Conservation (phyloP, 2,888 invertebrate genomes). For the Apamea epomidion region DNA sequence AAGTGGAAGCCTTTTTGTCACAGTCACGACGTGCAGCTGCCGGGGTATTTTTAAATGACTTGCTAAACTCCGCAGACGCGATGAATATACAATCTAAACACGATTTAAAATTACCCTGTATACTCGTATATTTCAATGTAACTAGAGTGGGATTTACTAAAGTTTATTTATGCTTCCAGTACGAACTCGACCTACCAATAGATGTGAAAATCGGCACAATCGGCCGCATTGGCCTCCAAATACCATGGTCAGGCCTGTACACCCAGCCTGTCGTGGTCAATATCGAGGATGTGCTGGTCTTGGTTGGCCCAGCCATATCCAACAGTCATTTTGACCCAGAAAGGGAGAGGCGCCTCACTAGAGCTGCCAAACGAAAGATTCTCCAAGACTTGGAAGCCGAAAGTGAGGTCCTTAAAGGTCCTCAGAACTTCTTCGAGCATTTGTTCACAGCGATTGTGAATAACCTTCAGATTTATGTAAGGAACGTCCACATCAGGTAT, state of each 20-base stretch:
- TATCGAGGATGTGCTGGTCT: slow-evolving; percentile 94
- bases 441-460: slow-evolving; percentile 94
- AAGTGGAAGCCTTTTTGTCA: neutral
- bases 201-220: slow-evolving; percentile 95
- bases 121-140: neutral
- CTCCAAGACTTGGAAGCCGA: slow-evolving; percentile 92
- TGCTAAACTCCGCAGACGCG: no score
- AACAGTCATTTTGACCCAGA: slow-evolving; percentile 93
- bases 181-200: slow-evolving; percentile 94
- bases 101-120: no score
- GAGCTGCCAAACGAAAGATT: slow-evolving; percentile 93
- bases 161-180: slow-evolving; percentile 88
- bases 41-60: neutral
- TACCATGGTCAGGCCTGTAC: slow-evolving; percentile 95
- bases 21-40: neutral
- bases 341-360: slow-evolving; percentile 92
- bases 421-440: slow-evolving; percentile 93
- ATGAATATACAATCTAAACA: no score
- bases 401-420: slow-evolving; percentile 91
- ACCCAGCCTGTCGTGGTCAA: slow-evolving; percentile 93
- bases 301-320: slow-evolving; percentile 94
- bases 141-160: no score
- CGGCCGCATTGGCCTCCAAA: slow-evolving; percentile 93
- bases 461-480: slow-evolving; percentile 94
- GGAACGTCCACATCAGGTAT: slow-evolving; percentile 95